Evolutionary conservation across 2,113 vertebrate genomes (phyloP).

Genomic region (Pygoscelis adeliae): DNA sequence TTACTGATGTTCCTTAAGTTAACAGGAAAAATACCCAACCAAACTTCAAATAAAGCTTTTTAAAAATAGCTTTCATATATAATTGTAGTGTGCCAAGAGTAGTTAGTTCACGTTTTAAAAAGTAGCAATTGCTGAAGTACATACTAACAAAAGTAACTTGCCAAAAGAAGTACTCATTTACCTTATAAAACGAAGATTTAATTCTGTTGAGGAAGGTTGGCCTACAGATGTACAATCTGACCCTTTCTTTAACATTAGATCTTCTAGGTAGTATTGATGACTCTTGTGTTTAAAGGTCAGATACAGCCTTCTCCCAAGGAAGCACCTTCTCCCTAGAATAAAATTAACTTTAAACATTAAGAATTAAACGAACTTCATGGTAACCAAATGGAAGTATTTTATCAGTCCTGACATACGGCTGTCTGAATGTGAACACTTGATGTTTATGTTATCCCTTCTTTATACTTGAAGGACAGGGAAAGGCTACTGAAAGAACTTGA

Average conservation of each 20-base stretch:
- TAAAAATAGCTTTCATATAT: background rate
- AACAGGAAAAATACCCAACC: background rate
- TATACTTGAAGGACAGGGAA: slow-evolving; percentile 79
- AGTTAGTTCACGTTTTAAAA: background rate
- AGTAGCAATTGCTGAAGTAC: background rate
- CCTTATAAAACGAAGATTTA: background rate
- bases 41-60: background rate
- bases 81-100: background rate
- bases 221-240: background rate
- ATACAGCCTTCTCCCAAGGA: background rate
- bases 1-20: background rate
- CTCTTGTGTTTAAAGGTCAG: background rate
- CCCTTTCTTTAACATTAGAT: background rate
- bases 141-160: background rate
- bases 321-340: background rate
- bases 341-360: background rate
- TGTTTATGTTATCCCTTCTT: background rate
- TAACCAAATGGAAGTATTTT: background rate
- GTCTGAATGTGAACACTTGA: background rate
- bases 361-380: background rate
- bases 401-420: background rate
- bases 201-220: background rate
- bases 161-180: background rate
- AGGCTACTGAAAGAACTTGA: slow-evolving; percentile 86
- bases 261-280: background rate